Conservation (phyloP, 2,113 vertebrate species). For the Crotalus horridus region DNA sequence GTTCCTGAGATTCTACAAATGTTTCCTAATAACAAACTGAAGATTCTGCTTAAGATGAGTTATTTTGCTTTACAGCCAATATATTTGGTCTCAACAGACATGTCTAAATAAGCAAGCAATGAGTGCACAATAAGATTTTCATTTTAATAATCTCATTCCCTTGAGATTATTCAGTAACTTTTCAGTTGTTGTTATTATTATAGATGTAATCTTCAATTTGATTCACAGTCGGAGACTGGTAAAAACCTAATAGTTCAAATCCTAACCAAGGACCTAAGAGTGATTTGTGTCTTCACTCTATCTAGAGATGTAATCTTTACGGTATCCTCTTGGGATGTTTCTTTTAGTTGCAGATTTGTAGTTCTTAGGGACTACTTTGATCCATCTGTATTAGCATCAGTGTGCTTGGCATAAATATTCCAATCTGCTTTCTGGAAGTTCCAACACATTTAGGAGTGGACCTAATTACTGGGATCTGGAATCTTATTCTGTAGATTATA, state of each 20-base stretch:
- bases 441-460: neutral
- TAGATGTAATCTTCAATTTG: no score
- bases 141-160: conserved; percentile 75
- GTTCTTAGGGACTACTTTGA: neutral
- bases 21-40: conserved; percentile 33
- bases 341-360: neutral
- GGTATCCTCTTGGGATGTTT: neutral
- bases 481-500: neutral
- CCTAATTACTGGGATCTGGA: neutral
- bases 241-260: no score
- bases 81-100: conserved; percentile 73
- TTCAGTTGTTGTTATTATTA: no score
- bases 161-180: conserved; percentile 86
- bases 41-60: conserved; percentile 15
- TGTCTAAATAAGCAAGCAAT: conserved; percentile 65
- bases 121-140: conserved; percentile 77
- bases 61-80: conserved; percentile 42
- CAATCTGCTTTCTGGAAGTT: neutral
- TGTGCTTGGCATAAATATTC: neutral
- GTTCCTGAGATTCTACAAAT: neutral
- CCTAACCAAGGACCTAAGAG: no score
- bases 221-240: no score
- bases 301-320: neutral
- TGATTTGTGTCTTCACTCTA: neutral
- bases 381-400: neutral